A percentile compares a stretch with the other conserved stretches of the same genome.
Evolutionary conservation across 2,888 invertebrate species (phyloP).

Genomic region (Metellina segmentata): DNA sequence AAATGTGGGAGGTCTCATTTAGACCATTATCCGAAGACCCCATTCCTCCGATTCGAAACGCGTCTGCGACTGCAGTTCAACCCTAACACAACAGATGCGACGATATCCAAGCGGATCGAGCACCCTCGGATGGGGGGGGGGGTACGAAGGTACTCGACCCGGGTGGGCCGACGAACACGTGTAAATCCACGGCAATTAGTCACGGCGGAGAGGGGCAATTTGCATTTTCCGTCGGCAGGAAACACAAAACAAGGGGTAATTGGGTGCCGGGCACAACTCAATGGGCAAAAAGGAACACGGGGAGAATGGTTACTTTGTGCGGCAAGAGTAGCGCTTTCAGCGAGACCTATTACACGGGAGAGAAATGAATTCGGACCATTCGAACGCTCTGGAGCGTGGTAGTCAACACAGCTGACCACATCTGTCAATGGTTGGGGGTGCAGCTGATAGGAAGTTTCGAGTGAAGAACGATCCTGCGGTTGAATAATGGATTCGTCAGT

Average conservation of each 20-base stretch:
- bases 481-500: no score
- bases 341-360: background rate
- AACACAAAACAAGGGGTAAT: background rate
- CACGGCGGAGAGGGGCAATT: slow-evolving; percentile 33
- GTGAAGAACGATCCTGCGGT: no score
- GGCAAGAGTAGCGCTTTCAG: background rate
- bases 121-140: background rate
- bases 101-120: background rate
- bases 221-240: slow-evolving; percentile 10
- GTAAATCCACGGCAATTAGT: slow-evolving; percentile 61
- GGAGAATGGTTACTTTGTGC: background rate
- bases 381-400: background rate
- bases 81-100: slow-evolving; percentile 47
- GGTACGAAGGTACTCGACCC: background rate
- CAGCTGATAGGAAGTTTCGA: no score
- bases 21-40: background rate
- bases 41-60: background rate
- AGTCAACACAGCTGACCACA: background rate
- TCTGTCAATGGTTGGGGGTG: background rate
- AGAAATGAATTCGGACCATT: background rate
- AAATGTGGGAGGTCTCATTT: background rate
- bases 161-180: slow-evolving; percentile 43
- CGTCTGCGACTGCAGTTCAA: background rate
- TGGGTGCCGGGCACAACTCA: background rate
- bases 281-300: background rate